A percentile compares a stretch with the other conserved stretches of the same genome.
Evolutionary conservation across 2,888 invertebrate species (phyloP).

Genomic region (Zootermopsis nevadensis): DNA sequence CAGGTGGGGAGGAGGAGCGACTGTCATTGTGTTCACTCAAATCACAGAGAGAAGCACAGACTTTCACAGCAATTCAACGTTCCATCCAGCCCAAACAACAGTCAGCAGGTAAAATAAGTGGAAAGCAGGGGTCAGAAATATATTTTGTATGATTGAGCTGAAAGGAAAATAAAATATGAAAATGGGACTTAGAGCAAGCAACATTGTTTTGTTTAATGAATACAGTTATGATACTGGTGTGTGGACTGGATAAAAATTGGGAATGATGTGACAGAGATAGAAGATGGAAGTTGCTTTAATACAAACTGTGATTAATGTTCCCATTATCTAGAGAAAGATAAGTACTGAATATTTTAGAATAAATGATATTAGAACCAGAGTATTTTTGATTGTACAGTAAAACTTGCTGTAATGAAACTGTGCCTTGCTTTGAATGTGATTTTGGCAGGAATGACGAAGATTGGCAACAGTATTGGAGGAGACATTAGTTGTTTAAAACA

Average conservation of each 20-base stretch:
- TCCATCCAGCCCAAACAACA: constrained; percentile 54
- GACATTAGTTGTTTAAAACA: constrained; percentile 13
- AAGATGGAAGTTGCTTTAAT: too few relatives aligned
- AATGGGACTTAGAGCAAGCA: neutral
- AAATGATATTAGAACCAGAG: too few relatives aligned
- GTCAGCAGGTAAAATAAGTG: constrained; percentile 10
- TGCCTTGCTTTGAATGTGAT: neutral
- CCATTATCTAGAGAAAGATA: too few relatives aligned
- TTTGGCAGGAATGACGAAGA: constrained; percentile 21
- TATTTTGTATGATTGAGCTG: neutral
- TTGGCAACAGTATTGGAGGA: neutral
- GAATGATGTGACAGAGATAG: too few relatives aligned
- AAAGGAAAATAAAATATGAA: neutral
- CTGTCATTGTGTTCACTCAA: constrained; percentile 55
- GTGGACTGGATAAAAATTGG: neutral
- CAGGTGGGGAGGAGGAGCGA: constrained; percentile 57
- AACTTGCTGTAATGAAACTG: too few relatives aligned
- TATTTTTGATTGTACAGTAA: too few relatives aligned
- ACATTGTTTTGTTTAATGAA: neutral
- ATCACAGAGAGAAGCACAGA: constrained; percentile 59
- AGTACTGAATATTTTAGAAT: too few relatives aligned
- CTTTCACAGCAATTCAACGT: constrained; percentile 61
- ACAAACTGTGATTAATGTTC: too few relatives aligned
- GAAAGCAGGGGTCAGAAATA: neutral
- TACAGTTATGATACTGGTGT: too few relatives aligned